Conservation (phyloP, 2,888 invertebrate species). For the Lochmaea crataegi region DNA sequence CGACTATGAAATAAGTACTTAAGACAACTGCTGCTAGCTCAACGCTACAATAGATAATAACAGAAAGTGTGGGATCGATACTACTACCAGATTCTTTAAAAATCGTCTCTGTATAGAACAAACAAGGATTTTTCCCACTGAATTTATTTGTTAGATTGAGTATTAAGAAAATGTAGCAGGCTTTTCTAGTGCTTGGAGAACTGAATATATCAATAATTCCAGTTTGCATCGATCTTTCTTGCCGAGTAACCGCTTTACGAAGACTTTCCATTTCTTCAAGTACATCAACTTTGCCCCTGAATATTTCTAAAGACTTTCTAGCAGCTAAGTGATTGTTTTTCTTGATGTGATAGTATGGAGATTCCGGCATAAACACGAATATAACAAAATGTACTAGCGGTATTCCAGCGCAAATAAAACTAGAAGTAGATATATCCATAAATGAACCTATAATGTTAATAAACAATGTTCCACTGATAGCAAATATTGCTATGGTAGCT, state of each 20-base stretch:
- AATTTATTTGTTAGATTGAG: slow-evolving; percentile 74
- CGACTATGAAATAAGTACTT: slow-evolving; percentile 68
- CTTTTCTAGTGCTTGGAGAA: slow-evolving; percentile 71
- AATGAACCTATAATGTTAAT: slow-evolving; percentile 73
- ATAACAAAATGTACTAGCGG: slow-evolving; percentile 70
- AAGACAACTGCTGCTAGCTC: slow-evolving; percentile 70
- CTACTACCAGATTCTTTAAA: slow-evolving; percentile 67
- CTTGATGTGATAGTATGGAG: slow-evolving; percentile 68
- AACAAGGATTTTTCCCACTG: slow-evolving; percentile 73
- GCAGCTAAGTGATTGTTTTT: slow-evolving; percentile 65
- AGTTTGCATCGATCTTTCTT: slow-evolving; percentile 65
- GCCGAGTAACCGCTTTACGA: slow-evolving; percentile 59
- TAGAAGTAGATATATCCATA: slow-evolving; percentile 69
- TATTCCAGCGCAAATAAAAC: slow-evolving; percentile 70
- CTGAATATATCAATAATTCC: slow-evolving; percentile 68
- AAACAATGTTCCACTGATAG: slow-evolving; percentile 68
- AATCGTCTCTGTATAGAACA: slow-evolving; percentile 73
- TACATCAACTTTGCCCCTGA: slow-evolving; percentile 68
- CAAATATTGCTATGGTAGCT: slow-evolving; percentile 70
- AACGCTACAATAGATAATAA: slow-evolving; percentile 70
- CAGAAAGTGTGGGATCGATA: slow-evolving; percentile 68
- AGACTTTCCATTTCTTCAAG: slow-evolving; percentile 67
- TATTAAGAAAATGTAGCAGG: slow-evolving; percentile 71
- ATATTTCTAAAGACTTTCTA: slow-evolving; percentile 67
- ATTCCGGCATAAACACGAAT: slow-evolving; percentile 76